Base-by-base conservation (phyloP, 2,888 invertebrate genomes). In the Melinaea menophilus region DNA sequence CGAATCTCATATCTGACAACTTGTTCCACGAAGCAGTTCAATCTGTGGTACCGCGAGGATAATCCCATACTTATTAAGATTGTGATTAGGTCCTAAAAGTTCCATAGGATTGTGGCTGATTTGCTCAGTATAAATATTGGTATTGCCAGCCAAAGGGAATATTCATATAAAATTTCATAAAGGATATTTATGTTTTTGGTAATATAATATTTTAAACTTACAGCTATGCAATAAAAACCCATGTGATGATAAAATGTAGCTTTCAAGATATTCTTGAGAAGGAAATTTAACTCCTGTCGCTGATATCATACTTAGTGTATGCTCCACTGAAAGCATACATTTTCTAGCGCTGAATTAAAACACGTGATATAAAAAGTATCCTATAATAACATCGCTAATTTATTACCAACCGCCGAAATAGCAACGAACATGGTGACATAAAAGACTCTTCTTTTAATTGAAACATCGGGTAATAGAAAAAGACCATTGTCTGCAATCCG, bases 51-150 rank as follows among this genome's bases (percentile, higher is more conserved):
- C 59, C 93, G 91, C 4, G 93, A 92, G 0, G 94, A 84, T 58
- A 95, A 78, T 0, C 94, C 94, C 76, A 94, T 91, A 79, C 95
- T 94, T 22, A 95, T 87, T n/a, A 95, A 77, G 75, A 95, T 95
- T 33, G 95, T 93, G 71, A 95, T 93, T 58, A 95, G 80, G 75
- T 95, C 95, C 80, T 94, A 94, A 65, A 93, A 95, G 75, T 94
- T 95, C 95, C 95, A 95, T 0, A 93, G 86, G 59, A 94, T 93
- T 0, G 95, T 95, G 2, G 93, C 92, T 4, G 93, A 73, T 66
- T 88, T 90, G 68, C 88, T 88, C 3, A 94, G 73, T 69, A 94
- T 92, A 60, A 93, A 87, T 55, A 91, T 75, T 5, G 86, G 82
- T 59, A 90, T 73, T 0, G 80, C 88, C 7, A 75, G 12, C 83